Evolutionary conservation across 2,797 vertebrate genomes (phyloP), one percentile per base, ranked within the genome.

Genomic region (Urophycis tenuis): DNA sequence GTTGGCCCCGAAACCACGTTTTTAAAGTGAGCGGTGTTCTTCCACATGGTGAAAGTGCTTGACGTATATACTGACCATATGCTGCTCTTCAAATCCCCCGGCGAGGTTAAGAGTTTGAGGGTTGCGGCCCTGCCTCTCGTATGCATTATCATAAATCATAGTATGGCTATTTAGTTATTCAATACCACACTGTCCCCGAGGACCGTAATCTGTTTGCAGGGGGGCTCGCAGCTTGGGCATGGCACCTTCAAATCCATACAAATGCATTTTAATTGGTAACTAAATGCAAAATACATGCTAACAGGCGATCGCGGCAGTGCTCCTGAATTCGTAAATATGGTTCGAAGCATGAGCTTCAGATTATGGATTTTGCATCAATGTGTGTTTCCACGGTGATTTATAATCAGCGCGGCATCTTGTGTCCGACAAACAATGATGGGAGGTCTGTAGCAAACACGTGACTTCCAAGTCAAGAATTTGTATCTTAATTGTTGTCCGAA

Each of bases 121-220:
- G 81, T 89, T 82, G 83, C 85, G 84, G 81, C 82, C 84, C 81
- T 82, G 85, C 87, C 90, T 90, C 87, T 90, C 83, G 89, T 89
- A 87, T 91, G 87, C 87, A 92, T 93, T 93, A 93, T 93, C 91
- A 94, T 93, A 93, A 93, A 94, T 93, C 92, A 92, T 92, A 90
- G 91, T 90, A 88, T 88, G 89, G 85, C 91, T 92, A 90, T 93
- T 93, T 93, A 92, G 90, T 91, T 90, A 92, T 92, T 93, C 90
- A 92, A 92, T 92, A 93, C 86, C 87, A 90, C 85, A 87, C 88
- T 75, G 88, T 91, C 92, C 91, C 93, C 83, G 72, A 89, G 92
- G 92, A 92, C 90, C 85, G 77, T 90, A 91, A 91, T 92, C 91
- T 90, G 88, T 93, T 92, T 92, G 92, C 90, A 92, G 91, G 89